Evolutionary conservation across 2,113 vertebrate genomes (phyloP).

Genomic region (Callipepla californica): DNA sequence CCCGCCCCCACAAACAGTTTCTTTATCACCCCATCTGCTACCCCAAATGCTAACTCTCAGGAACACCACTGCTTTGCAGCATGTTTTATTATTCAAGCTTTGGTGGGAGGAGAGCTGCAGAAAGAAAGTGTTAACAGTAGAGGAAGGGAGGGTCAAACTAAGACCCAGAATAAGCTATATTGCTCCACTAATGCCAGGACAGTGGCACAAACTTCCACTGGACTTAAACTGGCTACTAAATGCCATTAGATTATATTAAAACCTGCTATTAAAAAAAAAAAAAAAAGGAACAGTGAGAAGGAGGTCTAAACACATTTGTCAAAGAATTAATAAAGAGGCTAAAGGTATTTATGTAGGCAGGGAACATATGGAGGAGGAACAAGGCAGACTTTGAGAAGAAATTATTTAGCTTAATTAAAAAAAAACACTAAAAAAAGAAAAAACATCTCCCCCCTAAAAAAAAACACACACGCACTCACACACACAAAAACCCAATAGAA

Average conservation of each 20-base stretch:
- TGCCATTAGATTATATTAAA: conserved; percentile 71
- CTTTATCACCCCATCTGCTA: conserved; percentile 85
- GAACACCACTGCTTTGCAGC: conserved; percentile 83
- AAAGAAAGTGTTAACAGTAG: conserved; percentile 79
- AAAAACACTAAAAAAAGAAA: not conserved
- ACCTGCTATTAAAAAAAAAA: conserved; percentile 58
- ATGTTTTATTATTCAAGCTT: conserved; percentile 83
- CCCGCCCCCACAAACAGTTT: conserved; percentile 82
- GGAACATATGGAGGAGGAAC: conserved; percentile 79
- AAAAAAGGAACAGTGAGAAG: conserved; percentile 76
- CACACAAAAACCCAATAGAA: not conserved
- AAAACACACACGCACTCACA: no score
- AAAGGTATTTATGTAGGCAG: conserved; percentile 84
- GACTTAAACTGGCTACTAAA: conserved; percentile 20
- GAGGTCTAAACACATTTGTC: conserved; percentile 76
- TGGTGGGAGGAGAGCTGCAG: conserved; percentile 80
- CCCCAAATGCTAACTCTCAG: conserved; percentile 83
- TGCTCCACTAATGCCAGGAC: conserved; percentile 70
- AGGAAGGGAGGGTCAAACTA: conserved; percentile 74
- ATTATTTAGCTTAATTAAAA: conserved; percentile 70
- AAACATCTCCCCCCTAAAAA: not conserved
- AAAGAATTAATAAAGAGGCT: conserved; percentile 80
- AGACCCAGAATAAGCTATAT: conserved; percentile 58
- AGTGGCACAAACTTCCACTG: conserved; percentile 53
- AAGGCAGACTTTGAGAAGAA: conserved; percentile 69